phyloP scores from a whole-genome alignment of 2,797 vertebrate species.

The Ataeniobius toweri region DNA sequence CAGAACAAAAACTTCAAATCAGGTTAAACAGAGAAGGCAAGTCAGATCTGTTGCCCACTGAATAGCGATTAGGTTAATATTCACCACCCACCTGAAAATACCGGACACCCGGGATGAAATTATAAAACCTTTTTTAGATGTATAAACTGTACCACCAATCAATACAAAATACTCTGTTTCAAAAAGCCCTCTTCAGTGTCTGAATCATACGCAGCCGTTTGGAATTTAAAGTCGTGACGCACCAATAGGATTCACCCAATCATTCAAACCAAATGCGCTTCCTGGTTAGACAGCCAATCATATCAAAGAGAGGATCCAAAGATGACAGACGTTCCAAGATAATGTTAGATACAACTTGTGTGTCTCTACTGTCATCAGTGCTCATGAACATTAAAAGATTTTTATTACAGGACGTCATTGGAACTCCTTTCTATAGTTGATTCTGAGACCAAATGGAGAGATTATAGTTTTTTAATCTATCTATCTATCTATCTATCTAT shows the following conservation, averaged over 20 bases:
- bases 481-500: too few relatives aligned
- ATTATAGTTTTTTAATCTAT: too few relatives aligned
- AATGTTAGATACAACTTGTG: not conserved
- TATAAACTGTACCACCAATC: not conserved
- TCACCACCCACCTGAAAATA: slow-evolving; percentile 58
- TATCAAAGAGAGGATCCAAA: slow-evolving; percentile 17
- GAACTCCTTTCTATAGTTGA: not conserved
- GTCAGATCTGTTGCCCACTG: not conserved
- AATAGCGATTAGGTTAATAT: not conserved
- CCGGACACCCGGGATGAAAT: not conserved
- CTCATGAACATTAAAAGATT: not conserved
- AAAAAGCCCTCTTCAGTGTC: slow-evolving; percentile 25
- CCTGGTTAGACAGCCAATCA: slow-evolving; percentile 70
- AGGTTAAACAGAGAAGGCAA: not conserved
- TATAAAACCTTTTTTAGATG: not conserved
- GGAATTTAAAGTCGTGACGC: slow-evolving; percentile 73
- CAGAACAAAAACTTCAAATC: not conserved
- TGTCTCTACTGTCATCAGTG: too few relatives aligned
- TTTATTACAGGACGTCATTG: not conserved
- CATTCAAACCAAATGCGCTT: slow-evolving; percentile 41
- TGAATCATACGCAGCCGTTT: slow-evolving; percentile 46
- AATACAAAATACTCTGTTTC: slow-evolving; percentile 18
- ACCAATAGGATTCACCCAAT: slow-evolving; percentile 70
- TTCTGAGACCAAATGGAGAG: not conserved
- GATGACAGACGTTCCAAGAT: slow-evolving; percentile 1